phyloP scores from a whole-genome alignment of 2,797 vertebrate species.

The Heliangelus exortis region DNA sequence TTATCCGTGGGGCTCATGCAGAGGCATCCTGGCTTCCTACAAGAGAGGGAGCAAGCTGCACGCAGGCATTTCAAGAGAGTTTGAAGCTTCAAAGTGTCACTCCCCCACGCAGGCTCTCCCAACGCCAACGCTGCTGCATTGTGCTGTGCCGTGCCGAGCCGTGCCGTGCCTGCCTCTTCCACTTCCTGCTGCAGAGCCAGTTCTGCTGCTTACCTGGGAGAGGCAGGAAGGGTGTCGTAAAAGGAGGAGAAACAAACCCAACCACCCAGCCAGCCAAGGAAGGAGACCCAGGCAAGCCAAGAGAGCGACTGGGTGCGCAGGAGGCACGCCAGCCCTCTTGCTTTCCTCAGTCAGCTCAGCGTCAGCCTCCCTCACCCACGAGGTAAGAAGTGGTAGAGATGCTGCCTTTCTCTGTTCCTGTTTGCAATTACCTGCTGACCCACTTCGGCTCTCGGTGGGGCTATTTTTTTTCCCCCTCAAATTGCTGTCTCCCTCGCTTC shows the following conservation, averaged over 20 bases:
- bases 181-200: slow-evolving; percentile 81
- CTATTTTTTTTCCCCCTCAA: background rate
- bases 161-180: slow-evolving; percentile 40
- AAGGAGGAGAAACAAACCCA: background rate
- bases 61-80: background rate
- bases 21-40: background rate
- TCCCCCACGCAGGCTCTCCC: background rate
- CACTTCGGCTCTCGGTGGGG: background rate
- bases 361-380: background rate
- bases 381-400: slow-evolving; percentile 57
- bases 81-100: slow-evolving; percentile 31
- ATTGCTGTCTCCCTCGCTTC: background rate
- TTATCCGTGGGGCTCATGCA: background rate
- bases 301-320: background rate
- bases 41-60: background rate
- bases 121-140: no score
- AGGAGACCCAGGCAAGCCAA: background rate
- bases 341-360: background rate
- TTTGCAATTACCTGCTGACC: background rate
- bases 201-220: slow-evolving; percentile 75
- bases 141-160: background rate
- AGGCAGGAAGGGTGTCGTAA: slow-evolving; percentile 40
- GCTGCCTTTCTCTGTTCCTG: background rate
- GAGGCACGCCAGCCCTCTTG: background rate
- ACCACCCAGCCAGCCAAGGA: background rate